A percentile compares a stretch with the other conserved stretches of the same genome.
phyloP scores from a whole-genome alignment of 1,140 invertebrate species.

The Calephelis virginiensis region DNA sequence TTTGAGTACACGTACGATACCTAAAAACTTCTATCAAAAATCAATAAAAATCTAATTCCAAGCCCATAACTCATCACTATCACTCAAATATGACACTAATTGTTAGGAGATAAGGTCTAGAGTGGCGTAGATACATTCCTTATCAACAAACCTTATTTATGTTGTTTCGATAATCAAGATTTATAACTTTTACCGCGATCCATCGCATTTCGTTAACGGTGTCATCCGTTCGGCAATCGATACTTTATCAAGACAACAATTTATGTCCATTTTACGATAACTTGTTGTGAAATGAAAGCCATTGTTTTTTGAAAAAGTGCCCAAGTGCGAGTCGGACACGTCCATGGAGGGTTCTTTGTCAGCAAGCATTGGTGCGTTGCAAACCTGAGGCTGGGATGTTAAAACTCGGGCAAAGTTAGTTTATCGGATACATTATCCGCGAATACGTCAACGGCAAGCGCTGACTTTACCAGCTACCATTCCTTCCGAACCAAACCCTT shows the following conservation, averaged over 20 bases:
- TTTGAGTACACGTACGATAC: conserved; percentile 11
- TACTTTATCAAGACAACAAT: conserved; percentile 15
- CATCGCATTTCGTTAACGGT: conserved; percentile 15
- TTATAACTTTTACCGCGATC: conserved; percentile 16
- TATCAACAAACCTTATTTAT: conserved; percentile 14
- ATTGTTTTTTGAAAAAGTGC: not conserved
- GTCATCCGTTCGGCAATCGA: conserved; percentile 11
- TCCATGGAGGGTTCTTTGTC: too few species aligned
- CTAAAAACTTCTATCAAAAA: conserved; percentile 12
- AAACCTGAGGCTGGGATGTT: too few species aligned
- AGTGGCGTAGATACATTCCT: conserved; percentile 14
- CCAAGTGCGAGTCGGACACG: too few species aligned
- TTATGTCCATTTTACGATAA: conserved; percentile 5
- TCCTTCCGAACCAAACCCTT: too few species aligned
- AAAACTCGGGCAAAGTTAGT: too few species aligned
- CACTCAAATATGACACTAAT: conserved; percentile 16
- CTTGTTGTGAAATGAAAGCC: conserved; percentile 9
- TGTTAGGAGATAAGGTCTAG: conserved; percentile 4
- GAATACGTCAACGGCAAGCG: too few species aligned
- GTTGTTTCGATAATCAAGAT: conserved; percentile 16
- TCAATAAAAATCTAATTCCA: conserved; percentile 14
- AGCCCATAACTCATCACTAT: conserved; percentile 8
- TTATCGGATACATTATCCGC: too few species aligned
- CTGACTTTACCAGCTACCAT: too few species aligned
- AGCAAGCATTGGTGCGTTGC: too few species aligned